phyloP scores from a whole-genome alignment of 1,140 invertebrate species.

The Rhizoglyphus robini region DNA sequence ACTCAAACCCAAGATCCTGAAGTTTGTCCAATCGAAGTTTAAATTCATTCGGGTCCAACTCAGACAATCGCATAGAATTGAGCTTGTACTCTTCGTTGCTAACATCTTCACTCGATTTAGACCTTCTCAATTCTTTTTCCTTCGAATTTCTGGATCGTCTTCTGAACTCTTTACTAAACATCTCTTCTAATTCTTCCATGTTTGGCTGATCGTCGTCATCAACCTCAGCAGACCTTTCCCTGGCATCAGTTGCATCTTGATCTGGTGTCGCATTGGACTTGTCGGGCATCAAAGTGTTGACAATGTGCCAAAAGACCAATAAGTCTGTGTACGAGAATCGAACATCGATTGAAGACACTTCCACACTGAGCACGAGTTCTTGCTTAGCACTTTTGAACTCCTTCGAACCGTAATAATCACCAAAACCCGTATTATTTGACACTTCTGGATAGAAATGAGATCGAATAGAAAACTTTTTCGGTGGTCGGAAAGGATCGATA shows the following conservation, averaged over 20 bases:
- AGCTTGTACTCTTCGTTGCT: neutral
- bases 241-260: neutral
- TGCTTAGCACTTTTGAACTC: neutral
- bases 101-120: neutral
- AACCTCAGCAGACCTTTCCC: neutral
- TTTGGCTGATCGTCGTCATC: constrained; percentile 10
- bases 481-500: neutral
- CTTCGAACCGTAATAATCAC: neutral
- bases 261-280: constrained; percentile 22
- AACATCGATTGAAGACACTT: constrained; percentile 50
- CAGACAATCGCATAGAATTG: neutral
- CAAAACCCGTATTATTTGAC: neutral
- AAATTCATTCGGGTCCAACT: constrained; percentile 1
- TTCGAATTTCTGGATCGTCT: neutral
- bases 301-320: constrained; percentile 72
- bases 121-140: neutral
- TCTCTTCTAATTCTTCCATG: neutral
- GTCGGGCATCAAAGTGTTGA: constrained; percentile 69
- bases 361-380: constrained; percentile 21
- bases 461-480: constrained; percentile 18
- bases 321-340: constrained; percentile 86
- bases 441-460: neutral
- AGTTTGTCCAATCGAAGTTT: constrained; percentile 40
- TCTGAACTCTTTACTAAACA: neutral
- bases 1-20: constrained; percentile 52